A percentile compares a stretch with the other conserved stretches of the same genome.
These are phyloP conservation scores for Tokudaia muenninki DNA, from an alignment of 2,797 vertebrate species.

Conservation along the genomic window DNA sequence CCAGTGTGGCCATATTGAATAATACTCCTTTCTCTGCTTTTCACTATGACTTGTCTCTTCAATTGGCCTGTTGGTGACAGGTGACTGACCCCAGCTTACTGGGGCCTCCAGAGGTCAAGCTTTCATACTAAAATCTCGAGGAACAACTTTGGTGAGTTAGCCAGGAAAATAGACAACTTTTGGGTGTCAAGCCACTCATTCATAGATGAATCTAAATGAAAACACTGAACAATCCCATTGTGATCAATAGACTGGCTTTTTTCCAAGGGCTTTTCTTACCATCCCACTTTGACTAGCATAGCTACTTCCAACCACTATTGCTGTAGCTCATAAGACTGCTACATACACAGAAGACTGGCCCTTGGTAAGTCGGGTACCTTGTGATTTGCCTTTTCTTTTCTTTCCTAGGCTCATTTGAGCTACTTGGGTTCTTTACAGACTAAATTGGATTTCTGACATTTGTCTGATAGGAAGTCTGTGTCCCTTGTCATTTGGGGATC, in stretches of 20 bases:
- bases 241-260: neutral
- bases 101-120: no score
- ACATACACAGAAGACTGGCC: neutral
- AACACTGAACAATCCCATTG: neutral
- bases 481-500: neutral
- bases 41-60: neutral
- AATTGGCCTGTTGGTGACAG: neutral
- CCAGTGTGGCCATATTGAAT: neutral
- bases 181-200: neutral
- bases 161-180: neutral
- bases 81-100: neutral
- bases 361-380: neutral
- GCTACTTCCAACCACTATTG: neutral
- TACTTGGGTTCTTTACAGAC: neutral
- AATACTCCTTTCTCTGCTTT: neutral
- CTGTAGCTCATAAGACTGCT: neutral
- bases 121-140: neutral
- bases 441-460: neutral
- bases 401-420: neutral
- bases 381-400: neutral
- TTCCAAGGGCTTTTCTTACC: neutral
- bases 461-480: neutral
- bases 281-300: neutral
- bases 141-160: neutral
- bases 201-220: neutral